Evolutionary conservation across 1,140 invertebrate genomes (phyloP).

Genomic region (Berghia stephanieae): DNA sequence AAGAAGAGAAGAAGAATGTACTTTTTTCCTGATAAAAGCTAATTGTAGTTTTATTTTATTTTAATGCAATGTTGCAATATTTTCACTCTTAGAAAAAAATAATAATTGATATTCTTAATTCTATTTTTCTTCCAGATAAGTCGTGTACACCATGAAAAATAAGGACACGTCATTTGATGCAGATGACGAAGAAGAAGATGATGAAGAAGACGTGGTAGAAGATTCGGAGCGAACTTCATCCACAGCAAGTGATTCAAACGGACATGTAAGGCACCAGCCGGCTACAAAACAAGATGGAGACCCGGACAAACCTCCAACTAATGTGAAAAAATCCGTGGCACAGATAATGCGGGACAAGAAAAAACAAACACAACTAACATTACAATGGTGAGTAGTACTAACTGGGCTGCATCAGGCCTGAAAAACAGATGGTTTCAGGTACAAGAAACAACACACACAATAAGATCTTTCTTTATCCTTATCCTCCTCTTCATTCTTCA

Average conservation of each 20-base stretch:
- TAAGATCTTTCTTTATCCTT: background rate
- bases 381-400: slow-evolving; percentile 53
- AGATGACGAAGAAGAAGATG: slow-evolving; percentile 18
- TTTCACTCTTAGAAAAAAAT: too few species aligned
- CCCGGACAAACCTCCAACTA: background rate
- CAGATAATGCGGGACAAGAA: slow-evolving; percentile 64
- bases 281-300: too few species aligned
- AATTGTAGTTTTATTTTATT: too few species aligned
- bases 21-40: too few species aligned
- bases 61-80: too few species aligned
- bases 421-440: background rate
- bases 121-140: too few species aligned
- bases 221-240: background rate
- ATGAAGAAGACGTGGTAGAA: background rate
- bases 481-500: background rate
- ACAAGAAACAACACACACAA: background rate
- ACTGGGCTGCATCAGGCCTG: background rate
- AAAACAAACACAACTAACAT: slow-evolving; percentile 58
- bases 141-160: too few species aligned
- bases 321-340: slow-evolving; percentile 58
- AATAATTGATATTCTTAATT: too few species aligned
- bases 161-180: too few species aligned
- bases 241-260: background rate
- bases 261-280: background rate
- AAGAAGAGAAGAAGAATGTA: too few species aligned